These are phyloP conservation scores for Macrobrachium nipponense DNA, from an alignment of 1,140 invertebrate species.

Conservation along the genomic window DNA sequence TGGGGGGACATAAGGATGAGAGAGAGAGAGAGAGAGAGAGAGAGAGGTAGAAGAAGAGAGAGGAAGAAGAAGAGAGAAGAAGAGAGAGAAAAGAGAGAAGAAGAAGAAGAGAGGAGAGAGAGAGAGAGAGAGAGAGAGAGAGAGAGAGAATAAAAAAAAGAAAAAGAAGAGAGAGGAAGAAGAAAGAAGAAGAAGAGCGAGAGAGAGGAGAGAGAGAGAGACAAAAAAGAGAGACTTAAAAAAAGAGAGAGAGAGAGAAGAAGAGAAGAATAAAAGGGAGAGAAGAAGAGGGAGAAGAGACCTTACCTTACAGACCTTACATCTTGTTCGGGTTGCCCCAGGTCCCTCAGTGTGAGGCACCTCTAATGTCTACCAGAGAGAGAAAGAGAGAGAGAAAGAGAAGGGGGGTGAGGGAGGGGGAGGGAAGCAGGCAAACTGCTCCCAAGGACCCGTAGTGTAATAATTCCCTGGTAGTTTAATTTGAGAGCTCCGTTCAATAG, in stretches of 20 bases:
- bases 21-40: neutral
- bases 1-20: neutral
- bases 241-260: neutral
- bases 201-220: slow-evolving; percentile 19
- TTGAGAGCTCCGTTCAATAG: too few relatives aligned
- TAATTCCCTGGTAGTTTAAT: too few relatives aligned
- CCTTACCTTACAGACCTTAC: too few relatives aligned
- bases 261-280: slow-evolving; percentile 10
- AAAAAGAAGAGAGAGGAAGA: neutral
- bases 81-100: neutral
- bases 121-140: neutral
- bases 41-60: neutral
- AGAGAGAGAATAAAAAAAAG: neutral
- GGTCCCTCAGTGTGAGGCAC: too few relatives aligned
- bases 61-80: neutral
- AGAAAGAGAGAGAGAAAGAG: neutral
- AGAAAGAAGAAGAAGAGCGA: neutral
- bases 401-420: neutral
- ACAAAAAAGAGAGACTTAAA: too few relatives aligned
- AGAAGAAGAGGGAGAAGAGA: neutral
- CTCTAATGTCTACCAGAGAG: too few relatives aligned
- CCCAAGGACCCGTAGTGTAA: too few relatives aligned
- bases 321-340: too few relatives aligned
- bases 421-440: neutral
- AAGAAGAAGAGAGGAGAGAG: neutral